These are phyloP conservation scores for Spatulosminthurus flaviceps DNA, from an alignment of 2,888 invertebrate species.

Conservation along the genomic window DNA sequence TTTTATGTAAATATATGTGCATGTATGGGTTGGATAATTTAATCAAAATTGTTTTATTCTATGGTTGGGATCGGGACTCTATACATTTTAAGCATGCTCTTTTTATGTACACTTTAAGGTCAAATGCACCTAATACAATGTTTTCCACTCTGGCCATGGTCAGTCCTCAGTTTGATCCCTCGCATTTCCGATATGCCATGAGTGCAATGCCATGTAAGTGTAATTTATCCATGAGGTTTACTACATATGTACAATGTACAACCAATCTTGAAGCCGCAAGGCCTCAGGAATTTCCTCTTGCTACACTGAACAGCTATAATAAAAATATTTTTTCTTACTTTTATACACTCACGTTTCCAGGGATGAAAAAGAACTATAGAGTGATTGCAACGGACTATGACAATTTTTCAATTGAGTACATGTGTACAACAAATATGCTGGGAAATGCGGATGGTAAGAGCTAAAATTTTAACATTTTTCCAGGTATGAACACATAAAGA, in stretches of 20 bases:
- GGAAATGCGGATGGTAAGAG: slow-evolving; percentile 58
- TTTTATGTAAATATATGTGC: no score
- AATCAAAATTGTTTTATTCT: no score
- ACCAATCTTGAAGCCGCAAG: neutral
- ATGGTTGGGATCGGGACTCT: no score
- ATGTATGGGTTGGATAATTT: no score
- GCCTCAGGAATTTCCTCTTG: neutral
- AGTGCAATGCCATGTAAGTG: slow-evolving; percentile 34
- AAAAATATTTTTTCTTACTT: neutral
- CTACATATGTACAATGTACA: neutral
- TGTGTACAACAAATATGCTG: slow-evolving; percentile 63
- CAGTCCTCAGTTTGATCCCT: slow-evolving; percentile 19
- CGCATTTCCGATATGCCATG: slow-evolving; percentile 23
- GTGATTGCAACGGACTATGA: slow-evolving; percentile 64
- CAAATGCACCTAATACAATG: slow-evolving; percentile 27
- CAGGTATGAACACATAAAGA: no score
- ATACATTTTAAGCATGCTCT: no score
- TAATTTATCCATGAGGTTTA: neutral
- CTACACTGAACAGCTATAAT: no score
- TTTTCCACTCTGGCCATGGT: slow-evolving; percentile 25
- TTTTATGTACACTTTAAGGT: no score
- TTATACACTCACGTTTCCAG: slow-evolving; percentile 47
- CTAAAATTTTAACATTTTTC: neutral
- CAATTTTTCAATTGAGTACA: slow-evolving; percentile 64
- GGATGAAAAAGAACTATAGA: slow-evolving; percentile 64